A percentile compares a stretch with the other conserved stretches of the same genome.
Conservation (phyloP, 2,113 vertebrate species). For the Ctenodactylus gundi region DNA sequence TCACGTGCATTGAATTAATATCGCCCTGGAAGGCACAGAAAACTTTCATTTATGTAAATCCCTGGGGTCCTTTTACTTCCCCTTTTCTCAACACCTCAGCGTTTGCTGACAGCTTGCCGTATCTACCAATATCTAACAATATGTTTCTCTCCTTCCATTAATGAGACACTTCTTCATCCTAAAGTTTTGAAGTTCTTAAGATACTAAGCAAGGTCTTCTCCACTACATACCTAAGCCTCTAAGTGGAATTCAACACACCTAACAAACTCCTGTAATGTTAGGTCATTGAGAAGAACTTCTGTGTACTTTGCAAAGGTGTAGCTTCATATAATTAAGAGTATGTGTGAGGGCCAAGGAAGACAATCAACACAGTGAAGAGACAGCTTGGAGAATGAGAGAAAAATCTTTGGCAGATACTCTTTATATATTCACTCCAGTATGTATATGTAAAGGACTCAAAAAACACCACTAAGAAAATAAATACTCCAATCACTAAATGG, state of each 20-base stretch:
- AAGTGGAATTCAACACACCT: background rate
- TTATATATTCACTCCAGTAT: background rate
- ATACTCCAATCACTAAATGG: background rate
- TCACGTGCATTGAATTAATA: conserved; percentile 5
- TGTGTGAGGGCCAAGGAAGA: background rate
- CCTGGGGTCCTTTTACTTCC: background rate
- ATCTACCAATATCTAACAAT: background rate
- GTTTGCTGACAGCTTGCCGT: background rate
- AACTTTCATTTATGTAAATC: background rate
- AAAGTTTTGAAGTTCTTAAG: background rate
- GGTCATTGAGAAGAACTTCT: background rate
- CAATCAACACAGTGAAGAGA: background rate
- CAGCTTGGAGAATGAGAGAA: background rate
- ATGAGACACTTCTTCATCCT: too few relatives aligned
- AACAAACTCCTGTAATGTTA: background rate
- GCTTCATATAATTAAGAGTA: background rate
- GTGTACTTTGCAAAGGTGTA: background rate
- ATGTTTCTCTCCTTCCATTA: background rate
- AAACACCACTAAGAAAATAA: background rate
- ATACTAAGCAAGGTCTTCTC: background rate
- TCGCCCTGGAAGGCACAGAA: background rate
- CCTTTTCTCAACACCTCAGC: background rate
- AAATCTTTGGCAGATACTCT: background rate
- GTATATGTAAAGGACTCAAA: background rate
- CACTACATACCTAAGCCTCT: background rate